Percentiles rank a stretch among this genome's conserved stretches.
Conservation (phyloP, 2,113 vertebrate genomes). For the Fulica atra region DNA sequence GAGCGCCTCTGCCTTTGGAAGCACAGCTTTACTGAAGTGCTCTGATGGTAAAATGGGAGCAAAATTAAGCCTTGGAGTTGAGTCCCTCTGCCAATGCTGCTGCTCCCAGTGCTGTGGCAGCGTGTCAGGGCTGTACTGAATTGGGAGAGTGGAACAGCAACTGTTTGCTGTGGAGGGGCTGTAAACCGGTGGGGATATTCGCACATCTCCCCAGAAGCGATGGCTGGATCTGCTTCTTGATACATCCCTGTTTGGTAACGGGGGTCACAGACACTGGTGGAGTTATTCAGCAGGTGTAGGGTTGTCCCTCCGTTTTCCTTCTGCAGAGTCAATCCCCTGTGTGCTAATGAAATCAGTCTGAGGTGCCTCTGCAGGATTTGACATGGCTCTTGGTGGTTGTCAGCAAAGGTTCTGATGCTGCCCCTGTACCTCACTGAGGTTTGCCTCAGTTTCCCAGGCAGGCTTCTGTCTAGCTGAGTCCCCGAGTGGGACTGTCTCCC, state of each 20-base stretch:
- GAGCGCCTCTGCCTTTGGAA: not conserved
- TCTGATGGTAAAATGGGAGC: not conserved
- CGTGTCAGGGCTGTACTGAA: not conserved
- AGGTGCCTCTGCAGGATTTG: not conserved
- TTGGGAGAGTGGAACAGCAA: not conserved
- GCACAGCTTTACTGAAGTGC: not conserved
- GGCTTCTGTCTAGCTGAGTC: not conserved
- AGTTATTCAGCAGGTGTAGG: not conserved
- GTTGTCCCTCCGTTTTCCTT: not conserved
- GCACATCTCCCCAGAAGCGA: not conserved
- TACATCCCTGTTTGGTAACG: not conserved
- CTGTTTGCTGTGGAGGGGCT: not conserved
- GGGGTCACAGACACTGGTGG: not conserved
- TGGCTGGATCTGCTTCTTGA: not conserved
- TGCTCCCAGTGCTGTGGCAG: not conserved
- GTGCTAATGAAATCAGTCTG: not conserved
- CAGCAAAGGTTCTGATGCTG: not conserved
- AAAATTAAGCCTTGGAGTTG: not conserved
- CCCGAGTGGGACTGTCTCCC: rapidly evolving
- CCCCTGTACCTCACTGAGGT: not conserved
- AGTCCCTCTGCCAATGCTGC: rapidly evolving
- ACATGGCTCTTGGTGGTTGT: not conserved
- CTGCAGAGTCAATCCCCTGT: not conserved
- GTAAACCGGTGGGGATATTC: not conserved
- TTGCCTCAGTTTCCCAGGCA: not conserved